phyloP scores from a whole-genome alignment of 2,797 vertebrate species.

The Holocentrus rufus region DNA sequence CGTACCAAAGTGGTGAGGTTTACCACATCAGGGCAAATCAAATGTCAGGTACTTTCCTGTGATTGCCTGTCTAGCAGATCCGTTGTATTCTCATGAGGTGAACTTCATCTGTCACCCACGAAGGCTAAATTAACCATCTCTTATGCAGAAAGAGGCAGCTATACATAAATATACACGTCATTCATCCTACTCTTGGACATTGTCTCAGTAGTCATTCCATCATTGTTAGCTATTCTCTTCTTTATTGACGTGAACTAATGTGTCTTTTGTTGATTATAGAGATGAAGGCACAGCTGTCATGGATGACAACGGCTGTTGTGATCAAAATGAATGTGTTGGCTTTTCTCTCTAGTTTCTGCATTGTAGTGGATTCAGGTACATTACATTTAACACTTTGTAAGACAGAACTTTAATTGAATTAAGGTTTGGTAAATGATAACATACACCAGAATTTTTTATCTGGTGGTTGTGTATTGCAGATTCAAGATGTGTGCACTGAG shows the following conservation, averaged over 20 bases:
- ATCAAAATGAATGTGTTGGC: not conserved
- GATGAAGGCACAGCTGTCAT: too few species aligned
- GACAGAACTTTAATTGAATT: not conserved
- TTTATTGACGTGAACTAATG: too few species aligned
- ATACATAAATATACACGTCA: conserved; percentile 30
- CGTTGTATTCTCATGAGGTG: too few species aligned
- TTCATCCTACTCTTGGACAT: conserved; percentile 16
- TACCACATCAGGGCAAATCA: too few species aligned
- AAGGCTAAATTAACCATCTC: conserved; percentile 38
- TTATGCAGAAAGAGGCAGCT: conserved; percentile 18
- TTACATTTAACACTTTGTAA: not conserved
- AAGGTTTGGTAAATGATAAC: not conserved
- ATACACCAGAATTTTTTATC: conserved; percentile 9
- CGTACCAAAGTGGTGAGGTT: too few species aligned
- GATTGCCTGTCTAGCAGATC: too few species aligned
- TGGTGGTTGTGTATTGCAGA: not conserved
- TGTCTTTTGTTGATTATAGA: too few species aligned
- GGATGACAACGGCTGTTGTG: conserved; percentile 1
- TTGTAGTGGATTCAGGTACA: not conserved
- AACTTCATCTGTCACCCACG: not conserved
- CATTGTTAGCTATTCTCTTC: conserved; percentile 1
- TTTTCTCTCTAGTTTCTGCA: conserved; percentile 3
- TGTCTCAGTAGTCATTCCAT: conserved; percentile 24
- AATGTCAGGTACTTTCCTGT: too few species aligned
- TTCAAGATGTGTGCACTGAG: conserved; percentile 19